A percentile compares a stretch with the other conserved stretches of the same genome.
These are phyloP conservation scores for Neoniphon sammara DNA, from an alignment of 2,797 vertebrate species.

Conservation along the genomic window DNA sequence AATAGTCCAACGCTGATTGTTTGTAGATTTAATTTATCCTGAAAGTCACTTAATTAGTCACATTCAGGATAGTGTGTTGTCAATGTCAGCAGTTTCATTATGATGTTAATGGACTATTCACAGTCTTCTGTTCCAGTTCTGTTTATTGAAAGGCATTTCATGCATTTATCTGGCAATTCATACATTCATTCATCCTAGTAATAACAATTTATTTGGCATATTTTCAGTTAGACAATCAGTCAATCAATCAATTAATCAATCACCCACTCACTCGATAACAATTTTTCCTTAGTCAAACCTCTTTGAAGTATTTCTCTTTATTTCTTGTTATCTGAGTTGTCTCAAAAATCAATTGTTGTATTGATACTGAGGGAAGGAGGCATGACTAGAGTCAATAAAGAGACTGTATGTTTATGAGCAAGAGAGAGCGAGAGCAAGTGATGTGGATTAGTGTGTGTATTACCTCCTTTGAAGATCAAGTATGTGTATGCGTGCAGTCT, in stretches of 20 bases:
- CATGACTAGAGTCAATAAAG: constrained; percentile 44
- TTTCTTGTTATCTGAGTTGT: constrained; percentile 18
- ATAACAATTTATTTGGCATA: neutral
- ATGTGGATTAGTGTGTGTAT: constrained; percentile 39
- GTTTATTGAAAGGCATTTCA: constrained; percentile 7
- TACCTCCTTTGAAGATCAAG: constrained; percentile 42
- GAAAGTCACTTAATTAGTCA: too few relatives aligned
- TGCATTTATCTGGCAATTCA: constrained; percentile 1
- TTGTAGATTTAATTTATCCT: too few relatives aligned
- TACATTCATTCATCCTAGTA: neutral
- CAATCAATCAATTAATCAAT: neutral
- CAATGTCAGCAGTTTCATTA: too few relatives aligned
- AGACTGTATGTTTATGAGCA: constrained; percentile 25
- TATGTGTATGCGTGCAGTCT: constrained; percentile 31
- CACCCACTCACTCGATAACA: too few relatives aligned
- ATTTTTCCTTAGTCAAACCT: constrained; percentile 9
- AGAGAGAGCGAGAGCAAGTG: constrained; percentile 7
- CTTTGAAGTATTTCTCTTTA: constrained; percentile 39
- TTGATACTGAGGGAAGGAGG: constrained; percentile 48
- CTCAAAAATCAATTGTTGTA: constrained; percentile 52
- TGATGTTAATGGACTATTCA: too few relatives aligned
- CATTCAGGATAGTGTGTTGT: too few relatives aligned
- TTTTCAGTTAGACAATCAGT: neutral
- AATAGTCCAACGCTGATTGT: too few relatives aligned
- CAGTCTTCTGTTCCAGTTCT: too few relatives aligned